Percentiles rank a stretch among this genome's conserved stretches.
phyloP scores from a whole-genome alignment of 2,113 vertebrate species.

The Mesocricetus auratus region DNA sequence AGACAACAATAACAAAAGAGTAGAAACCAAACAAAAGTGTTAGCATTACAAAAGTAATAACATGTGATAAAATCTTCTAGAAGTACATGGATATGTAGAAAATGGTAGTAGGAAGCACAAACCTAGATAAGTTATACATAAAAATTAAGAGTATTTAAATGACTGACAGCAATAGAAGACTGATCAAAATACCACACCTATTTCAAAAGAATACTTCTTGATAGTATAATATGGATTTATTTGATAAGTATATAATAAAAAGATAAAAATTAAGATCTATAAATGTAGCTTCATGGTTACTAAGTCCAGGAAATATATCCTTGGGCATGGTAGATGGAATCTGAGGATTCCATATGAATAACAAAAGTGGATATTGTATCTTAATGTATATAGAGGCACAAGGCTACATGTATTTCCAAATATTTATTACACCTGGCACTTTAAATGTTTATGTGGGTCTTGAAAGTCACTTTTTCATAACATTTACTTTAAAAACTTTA shows the following conservation, averaged over 20 bases:
- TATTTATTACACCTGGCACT: background rate
- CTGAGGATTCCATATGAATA: accelerated
- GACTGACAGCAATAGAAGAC: background rate
- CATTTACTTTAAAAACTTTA: too few relatives aligned
- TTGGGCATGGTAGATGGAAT: background rate
- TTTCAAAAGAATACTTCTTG: background rate
- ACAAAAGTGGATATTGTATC: background rate
- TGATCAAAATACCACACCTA: background rate
- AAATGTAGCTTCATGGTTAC: background rate
- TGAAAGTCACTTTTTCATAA: background rate
- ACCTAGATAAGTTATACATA: background rate
- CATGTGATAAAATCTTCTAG: background rate
- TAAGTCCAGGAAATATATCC: background rate
- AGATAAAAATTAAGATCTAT: background rate
- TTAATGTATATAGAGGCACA: accelerated
- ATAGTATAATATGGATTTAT: background rate
- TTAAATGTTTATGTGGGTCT: background rate
- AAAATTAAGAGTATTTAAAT: background rate
- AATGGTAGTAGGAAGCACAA: background rate
- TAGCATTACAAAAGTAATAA: background rate
- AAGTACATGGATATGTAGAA: background rate
- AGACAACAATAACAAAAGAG: background rate
- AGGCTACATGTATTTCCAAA: background rate
- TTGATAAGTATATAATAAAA: background rate
- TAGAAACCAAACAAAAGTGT: background rate